Percentiles rank a stretch among this genome's conserved stretches.
Conservation (phyloP, 2,888 invertebrate species). For the Stenichneumon culpator region DNA sequence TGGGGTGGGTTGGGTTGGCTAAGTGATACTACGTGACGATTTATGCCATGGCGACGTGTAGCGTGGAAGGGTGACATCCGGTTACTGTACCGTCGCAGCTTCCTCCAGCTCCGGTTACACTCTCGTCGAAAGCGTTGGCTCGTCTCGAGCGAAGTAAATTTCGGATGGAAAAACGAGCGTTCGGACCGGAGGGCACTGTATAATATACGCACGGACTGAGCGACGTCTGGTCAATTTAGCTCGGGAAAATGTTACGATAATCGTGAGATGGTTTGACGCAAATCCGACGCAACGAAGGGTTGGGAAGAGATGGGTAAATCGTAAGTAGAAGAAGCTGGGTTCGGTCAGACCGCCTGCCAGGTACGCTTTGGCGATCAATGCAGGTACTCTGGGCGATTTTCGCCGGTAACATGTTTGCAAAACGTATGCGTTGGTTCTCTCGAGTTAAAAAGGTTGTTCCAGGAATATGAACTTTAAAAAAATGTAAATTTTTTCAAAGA, state of each 20-base stretch:
- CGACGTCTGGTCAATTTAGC: background rate
- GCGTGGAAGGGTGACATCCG: slow-evolving; percentile 65
- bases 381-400: no score
- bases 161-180: slow-evolving; percentile 42
- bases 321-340: background rate
- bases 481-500: no score
- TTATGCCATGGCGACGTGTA: slow-evolving; percentile 71
- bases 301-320: background rate
- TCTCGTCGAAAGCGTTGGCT: slow-evolving; percentile 37
- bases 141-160: slow-evolving; percentile 33
- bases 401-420: no score
- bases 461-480: no score
- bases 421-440: no score
- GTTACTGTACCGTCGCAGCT: slow-evolving; percentile 38
- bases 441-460: no score
- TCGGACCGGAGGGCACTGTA: slow-evolving; percentile 10
- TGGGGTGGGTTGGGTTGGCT: slow-evolving; percentile 33
- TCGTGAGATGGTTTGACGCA: background rate
- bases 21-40: slow-evolving; percentile 78
- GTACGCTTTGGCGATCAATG: background rate
- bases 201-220: background rate
- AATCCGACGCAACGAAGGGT: background rate
- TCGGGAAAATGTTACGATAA: background rate
- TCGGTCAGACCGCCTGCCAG: background rate
- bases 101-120: slow-evolving; percentile 56